phyloP scores from a whole-genome alignment of 2,113 vertebrate genomes.

The Chaetura pelagica region DNA sequence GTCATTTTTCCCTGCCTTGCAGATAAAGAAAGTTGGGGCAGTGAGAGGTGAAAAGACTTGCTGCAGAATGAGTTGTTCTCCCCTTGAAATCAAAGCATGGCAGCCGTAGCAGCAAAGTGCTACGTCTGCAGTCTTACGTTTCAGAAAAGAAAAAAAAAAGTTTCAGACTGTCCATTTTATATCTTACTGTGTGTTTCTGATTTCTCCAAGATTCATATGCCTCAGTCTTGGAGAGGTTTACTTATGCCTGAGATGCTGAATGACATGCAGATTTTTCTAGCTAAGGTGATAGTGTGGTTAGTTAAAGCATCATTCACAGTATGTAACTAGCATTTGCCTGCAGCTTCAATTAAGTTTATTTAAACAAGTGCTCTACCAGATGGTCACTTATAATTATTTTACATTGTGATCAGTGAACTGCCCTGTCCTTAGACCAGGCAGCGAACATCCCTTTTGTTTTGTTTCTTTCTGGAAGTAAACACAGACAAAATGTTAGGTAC shows the following conservation, averaged over 20 bases:
- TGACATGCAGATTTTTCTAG: background rate
- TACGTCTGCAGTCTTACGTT: background rate
- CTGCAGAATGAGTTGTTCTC: background rate
- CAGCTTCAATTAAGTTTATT: background rate
- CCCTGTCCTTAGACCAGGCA: background rate
- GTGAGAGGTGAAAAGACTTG: background rate
- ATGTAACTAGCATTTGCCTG: background rate
- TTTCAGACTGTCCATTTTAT: background rate
- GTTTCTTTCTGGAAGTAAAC: background rate
- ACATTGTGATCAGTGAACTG: background rate
- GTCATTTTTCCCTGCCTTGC: background rate
- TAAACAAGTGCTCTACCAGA: background rate
- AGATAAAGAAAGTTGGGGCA: background rate
- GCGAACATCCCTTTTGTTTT: background rate
- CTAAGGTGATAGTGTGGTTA: background rate
- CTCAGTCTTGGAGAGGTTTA: background rate
- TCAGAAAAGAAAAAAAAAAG: fast-evolving
- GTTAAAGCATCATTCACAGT: background rate
- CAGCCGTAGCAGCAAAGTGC: background rate
- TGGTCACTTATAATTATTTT: background rate
- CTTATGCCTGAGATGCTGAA: background rate
- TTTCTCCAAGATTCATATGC: background rate
- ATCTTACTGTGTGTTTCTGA: background rate
- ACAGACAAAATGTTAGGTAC: background rate
- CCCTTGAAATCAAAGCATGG: background rate